These are phyloP conservation scores for Polypterus bichir DNA, from an alignment of 2,113 vertebrate genomes.

Conservation along the genomic window DNA sequence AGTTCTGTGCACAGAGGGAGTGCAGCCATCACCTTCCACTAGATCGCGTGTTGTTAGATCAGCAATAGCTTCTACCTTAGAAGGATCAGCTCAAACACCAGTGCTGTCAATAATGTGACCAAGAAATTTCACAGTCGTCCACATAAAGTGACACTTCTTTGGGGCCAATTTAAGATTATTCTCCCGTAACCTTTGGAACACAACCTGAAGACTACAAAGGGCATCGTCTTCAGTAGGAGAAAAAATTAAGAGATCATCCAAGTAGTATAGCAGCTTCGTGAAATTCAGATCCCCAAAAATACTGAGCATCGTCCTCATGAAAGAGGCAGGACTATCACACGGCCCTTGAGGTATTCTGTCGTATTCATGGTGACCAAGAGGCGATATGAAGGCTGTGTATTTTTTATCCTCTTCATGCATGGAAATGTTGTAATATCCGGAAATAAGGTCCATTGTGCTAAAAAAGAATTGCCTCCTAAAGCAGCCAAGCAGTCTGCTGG, in stretches of 20 bases:
- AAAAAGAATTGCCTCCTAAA: background rate
- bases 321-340: constrained; percentile 3
- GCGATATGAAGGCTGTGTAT: constrained; percentile 3
- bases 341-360: background rate
- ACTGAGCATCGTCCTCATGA: constrained; percentile 5
- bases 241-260: constrained; percentile 9
- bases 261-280: constrained; percentile 7
- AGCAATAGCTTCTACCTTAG: constrained; percentile 5
- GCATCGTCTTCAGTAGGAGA: constrained; percentile 7
- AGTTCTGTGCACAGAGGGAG: constrained; percentile 5
- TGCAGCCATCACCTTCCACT: constrained; percentile 10
- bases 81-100: constrained; percentile 7
- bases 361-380: background rate
- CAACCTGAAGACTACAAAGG: background rate
- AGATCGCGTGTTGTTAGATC: background rate
- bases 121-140: constrained; percentile 9
- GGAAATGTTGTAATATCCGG: background rate
- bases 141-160: constrained; percentile 12
- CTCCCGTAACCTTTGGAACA: constrained; percentile 3
- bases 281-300: constrained; percentile 15
- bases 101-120: constrained; percentile 12
- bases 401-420: constrained; percentile 3
- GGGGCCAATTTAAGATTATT: constrained; percentile 12
- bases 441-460: constrained; percentile 3
- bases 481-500: too few species aligned